Evolutionary conservation across 2,888 invertebrate genomes (phyloP), one percentile per base, ranked within the genome.

Genomic region (Rhynchonema sp.): DNA sequence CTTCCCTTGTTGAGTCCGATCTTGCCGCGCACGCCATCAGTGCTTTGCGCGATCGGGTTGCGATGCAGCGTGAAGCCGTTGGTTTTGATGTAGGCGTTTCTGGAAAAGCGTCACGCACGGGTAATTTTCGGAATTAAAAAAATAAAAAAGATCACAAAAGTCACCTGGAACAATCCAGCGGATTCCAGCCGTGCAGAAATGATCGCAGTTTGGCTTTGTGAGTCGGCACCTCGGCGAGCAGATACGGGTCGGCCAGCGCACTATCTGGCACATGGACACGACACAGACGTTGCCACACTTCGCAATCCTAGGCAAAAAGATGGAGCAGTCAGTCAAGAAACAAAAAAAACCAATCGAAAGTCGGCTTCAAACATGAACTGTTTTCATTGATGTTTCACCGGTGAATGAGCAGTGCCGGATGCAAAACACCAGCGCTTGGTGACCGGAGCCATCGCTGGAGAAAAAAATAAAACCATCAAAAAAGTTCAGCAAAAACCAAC

Each of bases 31-130:
- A 86, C 65, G 55, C 87, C 92, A 78, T 98, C 96, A 61, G 94
- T 96, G 76, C 91, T 92, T 77, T 96, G 96, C 52, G 96, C 96
- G 57, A 98, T 89, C 56, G 96, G 96, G 77, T 94, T 92, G 72
- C 96, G 83, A 79, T 96, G 96, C 69, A 96, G 79, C 26, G 96
- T 96, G 74, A 96, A 96, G 64, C 91, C 92, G 78, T 91, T 92
- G 29, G 87, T 84, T 78, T 91, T 92, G 59, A 96, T 85, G 75
- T 87, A 94, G 73, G 94, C 86, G 78, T 98, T 92, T 73, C 89
- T 59, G 55, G 9, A 54, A 13, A 26, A 26, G 54, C 6, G 23
- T 17, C 23, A n/a, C n/a, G n/a, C n/a, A n/a, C n/a, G n/a, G n/a
- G n/a, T n/a, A n/a, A n/a, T n/a, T n/a, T n/a, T n/a, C n/a, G n/a